phyloP scores from a whole-genome alignment of 1,140 invertebrate species.

The Rhagoletis pomonella region DNA sequence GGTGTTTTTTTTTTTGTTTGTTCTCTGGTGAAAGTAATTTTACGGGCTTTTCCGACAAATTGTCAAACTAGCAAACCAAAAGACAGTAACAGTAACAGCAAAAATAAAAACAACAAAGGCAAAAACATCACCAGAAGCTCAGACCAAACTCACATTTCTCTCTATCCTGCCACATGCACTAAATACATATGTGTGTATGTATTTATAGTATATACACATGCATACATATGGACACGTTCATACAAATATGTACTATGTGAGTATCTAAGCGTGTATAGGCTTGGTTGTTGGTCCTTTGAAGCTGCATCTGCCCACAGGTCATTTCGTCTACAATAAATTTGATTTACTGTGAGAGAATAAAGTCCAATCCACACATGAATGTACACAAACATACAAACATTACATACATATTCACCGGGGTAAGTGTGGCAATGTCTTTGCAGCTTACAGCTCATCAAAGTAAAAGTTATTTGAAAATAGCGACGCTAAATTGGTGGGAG shows the following conservation, averaged over 20 bases:
- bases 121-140: background rate
- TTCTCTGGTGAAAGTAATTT: slow-evolving; percentile 21
- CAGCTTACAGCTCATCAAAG: slow-evolving; percentile 31
- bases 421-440: background rate
- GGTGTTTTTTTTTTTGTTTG: background rate
- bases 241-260: no score
- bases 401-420: background rate
- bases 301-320: slow-evolving; percentile 31
- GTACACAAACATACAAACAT: no score
- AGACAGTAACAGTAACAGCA: no score
- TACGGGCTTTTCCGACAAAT: background rate
- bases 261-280: background rate
- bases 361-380: background rate
- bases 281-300: slow-evolving; percentile 35
- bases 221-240: background rate
- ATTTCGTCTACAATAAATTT: slow-evolving; percentile 46
- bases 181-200: no score
- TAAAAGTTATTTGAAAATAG: slow-evolving; percentile 37
- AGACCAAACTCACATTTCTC: no score
- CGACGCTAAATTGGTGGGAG: background rate
- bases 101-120: background rate
- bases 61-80: background rate
- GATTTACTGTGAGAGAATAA: slow-evolving; percentile 49
- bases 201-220: background rate
- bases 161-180: no score